Base-by-base conservation (phyloP, 2,888 invertebrate genomes). In the Melangyna quadrimaculata region DNA sequence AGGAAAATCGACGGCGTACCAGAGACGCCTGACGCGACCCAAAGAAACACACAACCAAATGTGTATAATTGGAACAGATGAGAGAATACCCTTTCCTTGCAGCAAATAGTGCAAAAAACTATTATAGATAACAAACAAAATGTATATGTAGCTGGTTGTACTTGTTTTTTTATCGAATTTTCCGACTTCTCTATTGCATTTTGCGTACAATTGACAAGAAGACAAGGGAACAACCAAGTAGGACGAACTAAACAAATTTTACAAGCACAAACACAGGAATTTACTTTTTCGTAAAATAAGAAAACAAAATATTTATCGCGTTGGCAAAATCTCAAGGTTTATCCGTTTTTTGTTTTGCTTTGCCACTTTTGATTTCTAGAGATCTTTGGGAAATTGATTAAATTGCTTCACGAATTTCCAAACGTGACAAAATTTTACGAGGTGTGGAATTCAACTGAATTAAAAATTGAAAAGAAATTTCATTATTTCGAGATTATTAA, bases 291-390 rank as follows among this genome's bases (percentile, higher is more conserved):
- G 4, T 19, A 40, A 40, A 22, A 8, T n/a, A 37, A 14, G 27
- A 65, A 14, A 6, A 22, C 29, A 7, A 22, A 79, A n/a, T 57
- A 22, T 67, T 71, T 79, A 84, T 84, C 83, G 71, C 32, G 83
- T 84, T 84, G 79, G 79, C 83, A 75, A 71, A 78, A 71, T 78
- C 40, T 70, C 48, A 51, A 65, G 17, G 29, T 9, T 32, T 51
- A 55, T 55, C 14, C 10, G 6, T 24, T 29, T 51, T 53, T 43
- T 43, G 24, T 71, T 55, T 65, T 48, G 14, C 17, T 55, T 82
- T 63, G 53, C 17, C 61, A 65, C 57, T 78, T 37, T 74, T 45
- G 10, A 7, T 29, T 61, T 10, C 3, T 29, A 7, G 29, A 29
- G 63, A 72, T 65, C 37, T 53, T 14, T 45, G 10, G 43, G n/a